phyloP scores from a whole-genome alignment of 2,797 vertebrate species.

The Diceros bicornis region DNA sequence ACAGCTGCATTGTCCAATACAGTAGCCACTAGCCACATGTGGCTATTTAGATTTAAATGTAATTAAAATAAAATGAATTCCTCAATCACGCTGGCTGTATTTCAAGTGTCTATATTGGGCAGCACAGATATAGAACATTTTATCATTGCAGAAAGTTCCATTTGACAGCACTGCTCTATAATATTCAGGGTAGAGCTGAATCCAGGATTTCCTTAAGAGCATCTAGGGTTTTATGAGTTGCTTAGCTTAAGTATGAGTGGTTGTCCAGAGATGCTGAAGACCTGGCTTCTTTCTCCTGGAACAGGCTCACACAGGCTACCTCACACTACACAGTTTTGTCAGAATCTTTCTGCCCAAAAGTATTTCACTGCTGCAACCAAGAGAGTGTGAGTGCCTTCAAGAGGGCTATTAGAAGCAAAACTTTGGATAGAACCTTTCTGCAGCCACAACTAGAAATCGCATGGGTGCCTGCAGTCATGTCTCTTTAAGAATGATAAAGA shows the following conservation, averaged over 20 bases:
- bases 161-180: neutral
- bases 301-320: neutral
- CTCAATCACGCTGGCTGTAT: neutral
- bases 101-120: neutral
- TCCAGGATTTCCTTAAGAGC: neutral
- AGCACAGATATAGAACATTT: neutral
- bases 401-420: neutral
- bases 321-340: neutral
- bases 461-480: neutral
- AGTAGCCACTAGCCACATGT: neutral
- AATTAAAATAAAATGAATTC: constrained; percentile 23
- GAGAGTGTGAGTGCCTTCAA: neutral
- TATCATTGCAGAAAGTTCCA: neutral
- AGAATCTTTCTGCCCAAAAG: constrained; percentile 18
- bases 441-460: neutral
- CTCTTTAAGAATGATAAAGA: constrained; percentile 29
- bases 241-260: neutral
- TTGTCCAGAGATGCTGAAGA: neutral
- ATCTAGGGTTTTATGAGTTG: neutral
- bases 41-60: neutral
- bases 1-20: neutral
- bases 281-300: neutral
- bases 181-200: neutral
- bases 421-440: neutral
- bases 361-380: neutral